Percentiles rank a stretch among this genome's conserved stretches.
Evolutionary conservation across 2,797 vertebrate genomes (phyloP).

Genomic region (Sphenopsis melanotis): DNA sequence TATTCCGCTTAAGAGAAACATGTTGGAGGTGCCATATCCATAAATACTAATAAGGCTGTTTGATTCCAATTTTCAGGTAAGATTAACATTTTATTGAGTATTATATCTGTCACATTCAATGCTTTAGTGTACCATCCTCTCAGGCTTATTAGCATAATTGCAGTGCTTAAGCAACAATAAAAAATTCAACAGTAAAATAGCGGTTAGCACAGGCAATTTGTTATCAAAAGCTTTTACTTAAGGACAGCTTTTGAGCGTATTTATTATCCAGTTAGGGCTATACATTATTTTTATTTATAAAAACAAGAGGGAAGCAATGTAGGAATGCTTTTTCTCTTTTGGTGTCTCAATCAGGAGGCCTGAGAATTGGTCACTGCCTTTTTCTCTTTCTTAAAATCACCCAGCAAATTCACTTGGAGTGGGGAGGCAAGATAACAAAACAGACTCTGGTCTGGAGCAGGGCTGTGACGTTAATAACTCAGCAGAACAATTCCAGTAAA

Average conservation of each 20-base stretch:
- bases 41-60: conserved; percentile 79
- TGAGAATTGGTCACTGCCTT: neutral
- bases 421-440: neutral
- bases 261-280: conserved; percentile 71
- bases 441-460: neutral
- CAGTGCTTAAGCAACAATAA: conserved; percentile 79
- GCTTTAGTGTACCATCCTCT: conserved; percentile 69
- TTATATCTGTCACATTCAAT: conserved; percentile 79
- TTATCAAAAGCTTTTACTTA: conserved; percentile 80
- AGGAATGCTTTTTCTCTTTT: neutral
- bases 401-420: neutral
- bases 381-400: neutral
- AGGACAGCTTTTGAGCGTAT: conserved; percentile 71
- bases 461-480: neutral
- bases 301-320: conserved; percentile 52
- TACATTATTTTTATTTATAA: conserved; percentile 76
- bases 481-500: neutral
- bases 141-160: conserved; percentile 81
- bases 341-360: conserved; percentile 40
- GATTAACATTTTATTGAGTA: conserved; percentile 79
- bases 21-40: conserved; percentile 71
- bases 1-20: conserved; percentile 65
- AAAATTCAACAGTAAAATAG: conserved; percentile 77
- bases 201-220: conserved; percentile 76
- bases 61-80: conserved; percentile 81